A percentile compares a stretch with the other conserved stretches of the same genome.
phyloP scores from a whole-genome alignment of 2,113 vertebrate genomes.

The Erpornis zantholeuca region DNA sequence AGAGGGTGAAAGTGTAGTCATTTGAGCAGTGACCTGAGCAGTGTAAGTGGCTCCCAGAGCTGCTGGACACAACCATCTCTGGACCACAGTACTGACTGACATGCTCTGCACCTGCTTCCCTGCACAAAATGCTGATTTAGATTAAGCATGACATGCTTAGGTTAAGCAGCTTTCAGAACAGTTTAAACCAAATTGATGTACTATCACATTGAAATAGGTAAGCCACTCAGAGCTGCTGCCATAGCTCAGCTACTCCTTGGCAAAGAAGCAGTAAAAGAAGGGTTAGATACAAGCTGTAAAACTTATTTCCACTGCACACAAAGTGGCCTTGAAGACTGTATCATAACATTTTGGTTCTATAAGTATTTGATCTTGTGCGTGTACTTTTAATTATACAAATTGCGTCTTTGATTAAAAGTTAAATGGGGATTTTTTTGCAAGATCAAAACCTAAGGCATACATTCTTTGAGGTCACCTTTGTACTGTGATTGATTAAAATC shows the following conservation, averaged over 20 bases:
- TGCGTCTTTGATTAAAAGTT: not conserved
- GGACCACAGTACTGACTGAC: not conserved
- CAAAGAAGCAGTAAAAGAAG: not conserved
- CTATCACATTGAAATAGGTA: not conserved
- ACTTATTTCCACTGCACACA: not conserved
- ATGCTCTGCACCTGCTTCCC: not conserved
- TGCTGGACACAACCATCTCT: not conserved
- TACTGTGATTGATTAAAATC: not conserved
- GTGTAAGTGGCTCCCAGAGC: not conserved
- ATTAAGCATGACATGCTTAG: not conserved
- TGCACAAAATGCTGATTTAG: not conserved
- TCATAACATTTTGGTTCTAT: not conserved
- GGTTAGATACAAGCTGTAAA: not conserved
- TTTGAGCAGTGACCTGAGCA: not conserved
- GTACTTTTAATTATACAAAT: not conserved
- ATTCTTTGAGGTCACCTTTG: not conserved
- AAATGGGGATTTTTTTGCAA: not conserved
- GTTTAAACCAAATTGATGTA: not conserved
- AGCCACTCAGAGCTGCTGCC: not conserved
- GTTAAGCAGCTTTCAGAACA: not conserved
- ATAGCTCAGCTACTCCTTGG: not conserved
- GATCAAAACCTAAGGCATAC: not conserved
- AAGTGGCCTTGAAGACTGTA: not conserved
- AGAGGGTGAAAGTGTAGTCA: not conserved
- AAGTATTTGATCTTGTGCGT: not conserved